Evolutionary conservation across 2,113 vertebrate species (phyloP).

Genomic region (Crocuta crocuta): DNA sequence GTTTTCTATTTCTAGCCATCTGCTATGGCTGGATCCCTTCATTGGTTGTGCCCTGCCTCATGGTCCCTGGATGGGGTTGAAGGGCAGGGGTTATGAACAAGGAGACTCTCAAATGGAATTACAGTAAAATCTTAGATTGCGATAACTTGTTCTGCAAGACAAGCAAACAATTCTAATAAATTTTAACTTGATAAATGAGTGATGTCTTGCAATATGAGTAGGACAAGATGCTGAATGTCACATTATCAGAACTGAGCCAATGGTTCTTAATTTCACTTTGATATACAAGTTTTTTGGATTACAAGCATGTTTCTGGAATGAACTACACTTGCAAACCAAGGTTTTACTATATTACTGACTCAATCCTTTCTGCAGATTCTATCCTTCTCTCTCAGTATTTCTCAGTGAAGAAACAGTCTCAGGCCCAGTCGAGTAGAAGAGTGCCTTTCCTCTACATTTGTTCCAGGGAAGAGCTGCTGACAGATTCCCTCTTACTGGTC

Average conservation of each 20-base stretch:
- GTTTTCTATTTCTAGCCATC: neutral
- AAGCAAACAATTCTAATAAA: too few relatives aligned
- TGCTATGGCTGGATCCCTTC: neutral
- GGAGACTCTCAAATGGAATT: neutral
- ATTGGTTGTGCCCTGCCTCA: accelerated
- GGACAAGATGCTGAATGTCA: too few relatives aligned
- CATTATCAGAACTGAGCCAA: too few relatives aligned
- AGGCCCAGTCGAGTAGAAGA: neutral
- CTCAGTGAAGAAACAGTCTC: neutral
- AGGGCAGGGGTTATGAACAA: accelerated
- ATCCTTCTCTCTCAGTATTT: neutral
- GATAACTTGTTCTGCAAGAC: too few relatives aligned
- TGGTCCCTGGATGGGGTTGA: neutral
- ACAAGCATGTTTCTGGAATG: too few relatives aligned
- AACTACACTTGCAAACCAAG: too few relatives aligned
- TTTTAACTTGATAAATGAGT: too few relatives aligned
- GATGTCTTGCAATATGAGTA: too few relatives aligned
- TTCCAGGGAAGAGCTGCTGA: neutral
- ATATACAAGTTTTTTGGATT: too few relatives aligned
- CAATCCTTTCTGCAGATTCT: neutral
- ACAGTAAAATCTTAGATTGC: too few relatives aligned
- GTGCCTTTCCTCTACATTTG: neutral
- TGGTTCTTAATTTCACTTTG: too few relatives aligned
- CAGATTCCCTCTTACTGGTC: neutral
- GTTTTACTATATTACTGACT: neutral